Conservation (phyloP, 2,888 invertebrate genomes). For the Melipona beecheii region DNA sequence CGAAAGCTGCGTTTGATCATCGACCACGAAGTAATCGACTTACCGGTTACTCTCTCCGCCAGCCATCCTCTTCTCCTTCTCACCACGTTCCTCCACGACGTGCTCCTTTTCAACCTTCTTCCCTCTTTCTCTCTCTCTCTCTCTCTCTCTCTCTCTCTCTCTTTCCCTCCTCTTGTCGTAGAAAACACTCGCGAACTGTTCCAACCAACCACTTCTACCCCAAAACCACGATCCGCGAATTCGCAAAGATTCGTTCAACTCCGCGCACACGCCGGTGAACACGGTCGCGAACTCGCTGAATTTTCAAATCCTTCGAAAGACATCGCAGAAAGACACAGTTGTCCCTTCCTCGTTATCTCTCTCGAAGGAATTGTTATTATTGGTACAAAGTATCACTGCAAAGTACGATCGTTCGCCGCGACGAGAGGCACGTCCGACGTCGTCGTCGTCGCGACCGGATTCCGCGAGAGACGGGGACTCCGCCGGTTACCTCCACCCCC, state of each 20-base stretch:
- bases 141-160: slow-evolving; percentile 8
- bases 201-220: slow-evolving; percentile 49
- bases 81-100: slow-evolving; percentile 26
- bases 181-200: slow-evolving; percentile 71
- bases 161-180: slow-evolving; percentile 21
- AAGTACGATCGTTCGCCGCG: background rate
- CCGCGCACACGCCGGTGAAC: too few relatives aligned
- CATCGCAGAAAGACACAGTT: too few relatives aligned
- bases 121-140: background rate
- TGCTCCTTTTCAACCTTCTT: slow-evolving; percentile 23
- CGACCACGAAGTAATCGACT: slow-evolving; percentile 76
- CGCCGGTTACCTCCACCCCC: slow-evolving; percentile 14
- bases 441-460: slow-evolving; percentile 19
- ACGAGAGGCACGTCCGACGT: background rate
- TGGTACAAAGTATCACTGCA: too few relatives aligned
- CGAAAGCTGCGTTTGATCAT: slow-evolving; percentile 72
- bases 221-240: background rate
- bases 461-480: slow-evolving; percentile 9
- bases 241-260: too few relatives aligned
- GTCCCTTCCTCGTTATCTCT: too few relatives aligned
- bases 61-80: slow-evolving; percentile 21
- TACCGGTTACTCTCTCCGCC: slow-evolving; percentile 65
- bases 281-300: too few relatives aligned
- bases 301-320: too few relatives aligned
- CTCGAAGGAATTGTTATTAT: too few relatives aligned